Evolutionary conservation across 2,888 invertebrate species (phyloP), one percentile per base, ranked within the genome.

Genomic region (Mythimna ferrago): DNA sequence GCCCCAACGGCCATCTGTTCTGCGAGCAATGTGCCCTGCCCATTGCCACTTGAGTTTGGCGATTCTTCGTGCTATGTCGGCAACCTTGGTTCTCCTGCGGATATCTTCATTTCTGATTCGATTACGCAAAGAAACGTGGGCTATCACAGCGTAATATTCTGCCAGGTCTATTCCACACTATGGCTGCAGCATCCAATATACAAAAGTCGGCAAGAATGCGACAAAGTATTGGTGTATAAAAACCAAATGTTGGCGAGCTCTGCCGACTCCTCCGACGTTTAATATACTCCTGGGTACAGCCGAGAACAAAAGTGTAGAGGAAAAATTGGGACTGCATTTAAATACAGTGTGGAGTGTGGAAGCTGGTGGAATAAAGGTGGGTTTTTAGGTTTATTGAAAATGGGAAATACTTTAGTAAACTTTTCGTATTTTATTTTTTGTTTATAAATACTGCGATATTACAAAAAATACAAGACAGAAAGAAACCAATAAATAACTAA

Each of bases 211-310:
- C 87, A 93, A 92, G 95, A 95, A 95, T 95, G 95, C 95, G 94
- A 93, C 95, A 93, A 94, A 94, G 95, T 95, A 95, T 95, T 95
- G 95, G 95, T 95, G 95, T 93, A 96, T 96, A 96, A 96, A 95
- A 96, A 96, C 95, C 95, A 95, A 95, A 95, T 96, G 95, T 89
- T 91, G 92, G 93, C 92, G 90, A 90, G 89, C 92, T 89, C 91
- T 92, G 89, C 90, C 90, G 92, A 88, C 94, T 93, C 91, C 92
- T 92, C 91, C 89, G 87, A 85, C 93, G 92, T 95, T 96, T 96
- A 95, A 96, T 96, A 96, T 96, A 96, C 95, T 95, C 92, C 89
- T 75, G 79, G 68, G 93, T 92, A 95, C 92, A 86, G 80, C 76
- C 78, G 56, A 0, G 11, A 0, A 74, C 86, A 91, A 26, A 91